Percentiles rank a stretch among this genome's conserved stretches.
These are phyloP conservation scores for Lepidochitona cinerea DNA, from an alignment of 2,888 invertebrate species.

Conservation along the genomic window DNA sequence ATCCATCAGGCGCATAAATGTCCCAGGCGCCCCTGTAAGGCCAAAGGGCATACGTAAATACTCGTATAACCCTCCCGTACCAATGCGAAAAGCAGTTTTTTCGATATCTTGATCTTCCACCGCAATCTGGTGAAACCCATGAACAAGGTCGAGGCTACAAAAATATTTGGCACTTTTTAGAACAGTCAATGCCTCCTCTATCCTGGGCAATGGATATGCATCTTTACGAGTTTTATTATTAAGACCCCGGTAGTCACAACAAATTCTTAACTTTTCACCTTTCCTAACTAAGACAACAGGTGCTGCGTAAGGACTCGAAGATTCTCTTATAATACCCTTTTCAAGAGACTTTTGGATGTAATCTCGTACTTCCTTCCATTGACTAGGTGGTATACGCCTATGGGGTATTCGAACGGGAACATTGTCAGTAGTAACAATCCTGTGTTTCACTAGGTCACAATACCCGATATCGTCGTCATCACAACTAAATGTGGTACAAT, in stretches of 20 bases:
- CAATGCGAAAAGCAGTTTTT: no score
- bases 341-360: conserved; percentile 18
- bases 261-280: conserved; percentile 31
- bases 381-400: conserved; percentile 24
- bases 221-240: conserved; percentile 41
- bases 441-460: conserved; percentile 8
- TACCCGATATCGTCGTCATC: conserved; percentile 12
- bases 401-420: conserved; percentile 16
- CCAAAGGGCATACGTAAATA: conserved; percentile 34
- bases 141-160: no score
- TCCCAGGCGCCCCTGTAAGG: conserved; percentile 30
- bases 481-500: not conserved
- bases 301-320: conserved; percentile 32
- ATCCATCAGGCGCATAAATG: conserved; percentile 38
- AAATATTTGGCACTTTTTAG: no score
- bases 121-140: no score
- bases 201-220: conserved; percentile 41
- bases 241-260: conserved; percentile 41
- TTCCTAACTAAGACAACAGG: conserved; percentile 40
- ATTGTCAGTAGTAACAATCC: conserved; percentile 9
- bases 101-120: no score
- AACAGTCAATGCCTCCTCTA: conserved; percentile 44
- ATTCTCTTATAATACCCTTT: conserved; percentile 15
- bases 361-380: conserved; percentile 28
- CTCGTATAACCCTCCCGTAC: conserved; percentile 28